Evolutionary conservation across 2,113 vertebrate genomes (phyloP).

Genomic region (Pan paniscus): DNA sequence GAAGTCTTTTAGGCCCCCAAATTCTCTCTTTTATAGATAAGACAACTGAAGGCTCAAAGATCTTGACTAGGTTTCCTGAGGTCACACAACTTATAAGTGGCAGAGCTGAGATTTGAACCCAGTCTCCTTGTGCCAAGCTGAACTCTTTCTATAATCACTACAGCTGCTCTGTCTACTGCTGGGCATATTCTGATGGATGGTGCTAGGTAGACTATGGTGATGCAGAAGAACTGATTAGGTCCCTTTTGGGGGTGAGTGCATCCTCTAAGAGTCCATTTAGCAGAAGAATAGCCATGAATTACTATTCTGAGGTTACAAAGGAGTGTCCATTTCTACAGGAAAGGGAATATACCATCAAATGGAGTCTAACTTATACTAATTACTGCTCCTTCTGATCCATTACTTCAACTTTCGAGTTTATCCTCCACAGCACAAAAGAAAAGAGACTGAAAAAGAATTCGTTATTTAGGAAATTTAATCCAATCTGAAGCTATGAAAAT

Average conservation of each 20-base stretch:
- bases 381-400: not conserved
- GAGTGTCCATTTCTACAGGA: not conserved
- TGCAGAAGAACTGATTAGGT: not conserved
- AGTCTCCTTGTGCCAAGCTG: not conserved
- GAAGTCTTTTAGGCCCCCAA: not conserved
- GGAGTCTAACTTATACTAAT: not conserved
- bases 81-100: not conserved
- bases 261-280: not conserved
- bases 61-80: not conserved
- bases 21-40: not conserved
- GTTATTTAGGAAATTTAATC: conserved; percentile 52
- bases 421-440: conserved; percentile 7
- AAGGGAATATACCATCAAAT: not conserved
- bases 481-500: conserved; percentile 45
- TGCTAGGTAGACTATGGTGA: not conserved
- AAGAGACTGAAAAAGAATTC: not conserved
- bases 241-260: not conserved
- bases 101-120: not conserved
- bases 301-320: not conserved
- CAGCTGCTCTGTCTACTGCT: not conserved
- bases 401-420: conserved; percentile 26
- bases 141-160: not conserved
- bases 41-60: not conserved
- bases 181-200: not conserved
- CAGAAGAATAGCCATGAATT: not conserved